Conservation (phyloP, 2,888 invertebrate genomes). For the Cataglyphis livida region DNA sequence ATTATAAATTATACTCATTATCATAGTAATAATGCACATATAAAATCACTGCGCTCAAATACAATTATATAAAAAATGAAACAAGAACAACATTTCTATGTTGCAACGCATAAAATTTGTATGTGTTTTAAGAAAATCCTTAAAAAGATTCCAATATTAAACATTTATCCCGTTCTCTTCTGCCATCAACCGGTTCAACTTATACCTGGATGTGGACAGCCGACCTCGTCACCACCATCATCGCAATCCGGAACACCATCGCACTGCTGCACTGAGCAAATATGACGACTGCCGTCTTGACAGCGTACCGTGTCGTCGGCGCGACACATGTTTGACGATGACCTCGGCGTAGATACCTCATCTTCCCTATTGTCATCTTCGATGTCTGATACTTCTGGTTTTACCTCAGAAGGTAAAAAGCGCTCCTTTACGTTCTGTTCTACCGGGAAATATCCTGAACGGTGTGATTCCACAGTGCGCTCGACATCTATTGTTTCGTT, state of each 20-base stretch:
- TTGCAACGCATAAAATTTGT: background rate
- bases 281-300: slow-evolving; percentile 86
- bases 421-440: background rate
- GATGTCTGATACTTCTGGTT: background rate
- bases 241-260: slow-evolving; percentile 89
- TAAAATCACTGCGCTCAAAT: background rate
- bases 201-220: slow-evolving; percentile 69
- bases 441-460: background rate
- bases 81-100: background rate
- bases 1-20: background rate
- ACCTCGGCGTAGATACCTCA: slow-evolving; percentile 17
- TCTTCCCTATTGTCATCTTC: background rate
- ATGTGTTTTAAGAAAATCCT: background rate
- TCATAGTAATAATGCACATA: background rate
- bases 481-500: slow-evolving; percentile 35
- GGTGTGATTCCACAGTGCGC: background rate
- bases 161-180: background rate
- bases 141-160: background rate
- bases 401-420: slow-evolving; percentile 21
- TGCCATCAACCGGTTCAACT: slow-evolving; percentile 3
- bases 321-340: slow-evolving; percentile 83
- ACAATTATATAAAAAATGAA: background rate
- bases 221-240: slow-evolving; percentile 89
- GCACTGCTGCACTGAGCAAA: slow-evolving; percentile 88
- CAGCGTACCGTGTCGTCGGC: slow-evolving; percentile 87